Conservation (phyloP, 2,797 vertebrate genomes). For the Propithecus deckenii region DNA sequence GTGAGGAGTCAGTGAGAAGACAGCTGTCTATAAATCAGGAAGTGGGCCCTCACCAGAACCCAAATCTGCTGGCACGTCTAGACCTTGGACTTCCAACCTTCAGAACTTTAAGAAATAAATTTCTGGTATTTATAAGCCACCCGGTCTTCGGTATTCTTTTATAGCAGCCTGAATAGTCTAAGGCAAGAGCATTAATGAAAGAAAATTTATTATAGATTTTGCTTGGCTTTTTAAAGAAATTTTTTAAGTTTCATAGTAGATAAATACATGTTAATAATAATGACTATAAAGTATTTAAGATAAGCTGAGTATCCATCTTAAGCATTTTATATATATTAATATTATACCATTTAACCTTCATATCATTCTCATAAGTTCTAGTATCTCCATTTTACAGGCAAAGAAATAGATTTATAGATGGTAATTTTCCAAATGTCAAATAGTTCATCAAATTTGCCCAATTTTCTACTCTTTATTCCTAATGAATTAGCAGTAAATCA, state of each 20-base stretch:
- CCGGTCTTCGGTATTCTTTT: background rate
- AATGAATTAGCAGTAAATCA: background rate
- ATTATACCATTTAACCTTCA: background rate
- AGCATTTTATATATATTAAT: background rate
- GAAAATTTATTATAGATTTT: background rate
- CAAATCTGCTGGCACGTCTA: background rate
- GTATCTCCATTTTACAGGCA: background rate
- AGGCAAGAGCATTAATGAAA: background rate
- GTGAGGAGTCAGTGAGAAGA: background rate
- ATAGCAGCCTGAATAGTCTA: background rate
- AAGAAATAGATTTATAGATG: background rate
- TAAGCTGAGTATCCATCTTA: background rate
- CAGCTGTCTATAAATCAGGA: background rate
- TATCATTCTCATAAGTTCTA: background rate
- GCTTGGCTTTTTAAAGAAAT: background rate
- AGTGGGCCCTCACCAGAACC: background rate
- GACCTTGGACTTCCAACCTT: background rate
- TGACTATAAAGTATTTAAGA: background rate
- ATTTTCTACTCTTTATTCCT: constrained; percentile 6
- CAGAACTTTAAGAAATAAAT: background rate
- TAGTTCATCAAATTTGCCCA: background rate
- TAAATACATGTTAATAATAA: background rate
- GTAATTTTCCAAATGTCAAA: background rate
- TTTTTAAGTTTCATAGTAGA: background rate
- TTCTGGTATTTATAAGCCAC: background rate